Conservation (phyloP, 2,797 vertebrate species). For the Glossophaga mutica region DNA sequence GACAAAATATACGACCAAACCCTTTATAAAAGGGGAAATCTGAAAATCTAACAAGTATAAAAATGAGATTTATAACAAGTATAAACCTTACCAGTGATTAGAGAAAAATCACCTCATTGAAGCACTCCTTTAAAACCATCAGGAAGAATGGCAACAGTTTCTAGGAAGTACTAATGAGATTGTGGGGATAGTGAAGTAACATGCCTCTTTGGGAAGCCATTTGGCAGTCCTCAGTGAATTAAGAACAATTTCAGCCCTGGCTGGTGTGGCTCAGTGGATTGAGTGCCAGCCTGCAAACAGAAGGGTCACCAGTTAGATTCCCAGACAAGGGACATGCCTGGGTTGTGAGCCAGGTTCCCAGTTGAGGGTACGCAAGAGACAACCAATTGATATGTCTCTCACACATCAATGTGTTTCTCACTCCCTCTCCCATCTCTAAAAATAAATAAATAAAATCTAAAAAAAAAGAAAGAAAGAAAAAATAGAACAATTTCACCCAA, state of each 20-base stretch:
- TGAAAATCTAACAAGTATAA: not conserved
- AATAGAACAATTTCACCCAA: not conserved
- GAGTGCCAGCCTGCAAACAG: too few species aligned
- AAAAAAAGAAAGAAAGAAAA: not conserved
- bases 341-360: too few species aligned
- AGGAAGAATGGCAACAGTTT: not conserved
- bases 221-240: not conserved
- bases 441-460: not conserved
- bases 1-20: not conserved
- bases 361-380: too few species aligned
- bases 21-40: not conserved
- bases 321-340: too few species aligned
- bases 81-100: not conserved
- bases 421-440: too few species aligned
- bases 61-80: not conserved
- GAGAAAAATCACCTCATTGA: not conserved
- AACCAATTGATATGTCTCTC: too few species aligned
- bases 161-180: not conserved
- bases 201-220: not conserved
- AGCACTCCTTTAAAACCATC: conserved; percentile 23
- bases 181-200: too few species aligned
- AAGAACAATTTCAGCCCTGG: not conserved
- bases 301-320: too few species aligned
- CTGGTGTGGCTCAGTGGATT: too few species aligned
- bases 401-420: too few species aligned